Base-by-base conservation (phyloP, 2,113 vertebrate genomes). In the Pseudorectes ferrugineus region DNA sequence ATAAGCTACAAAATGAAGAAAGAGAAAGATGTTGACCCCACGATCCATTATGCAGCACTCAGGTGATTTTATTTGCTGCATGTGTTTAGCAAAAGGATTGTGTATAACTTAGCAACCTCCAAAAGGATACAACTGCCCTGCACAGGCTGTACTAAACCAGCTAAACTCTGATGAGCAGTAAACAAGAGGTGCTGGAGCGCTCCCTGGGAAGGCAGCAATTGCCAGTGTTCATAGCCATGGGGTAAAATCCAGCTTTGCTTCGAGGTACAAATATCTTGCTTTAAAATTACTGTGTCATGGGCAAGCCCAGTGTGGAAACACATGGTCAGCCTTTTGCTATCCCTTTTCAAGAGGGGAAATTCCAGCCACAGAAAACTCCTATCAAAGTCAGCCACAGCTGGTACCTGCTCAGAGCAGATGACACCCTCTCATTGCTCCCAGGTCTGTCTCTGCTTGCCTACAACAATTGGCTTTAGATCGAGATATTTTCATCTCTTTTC, bases 41-140 rank as follows among this genome's bases (percentile, higher is more conserved):
- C 57, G 5, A 96, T 85, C 52, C 54, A 80, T 94, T 96, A 92
- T 57, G 51, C 85, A 66, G 68, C 84, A 77, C 78, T 84, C n/a
- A 61, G 1, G 46, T 45, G 73, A 94, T 95, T 85, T 92, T 91
- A 67, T 96, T 65, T 97, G 77, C 55, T 88, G 36, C 8, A 35
- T 20, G 12, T 80, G 71, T 82, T 89, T 54, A 80, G 62, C 42
- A 42, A 91, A 75, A 92, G 73, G 33, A 84, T 5, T 65, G 74
- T 14, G 42, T 43, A 94, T 35, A 92, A 79, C 55, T 84, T n/a
- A 54, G 23, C 66, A 87, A 88, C 15, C 38, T 71, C 23, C 31
- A 68, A 29, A 76, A 88, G 71, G 35, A 29, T 1, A 26, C 71
- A 95, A 55, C 38, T 6, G 3, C 11, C 18, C 33, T 85, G 40